Conservation (phyloP, 2,888 invertebrate species). For the Dynastes maya region DNA sequence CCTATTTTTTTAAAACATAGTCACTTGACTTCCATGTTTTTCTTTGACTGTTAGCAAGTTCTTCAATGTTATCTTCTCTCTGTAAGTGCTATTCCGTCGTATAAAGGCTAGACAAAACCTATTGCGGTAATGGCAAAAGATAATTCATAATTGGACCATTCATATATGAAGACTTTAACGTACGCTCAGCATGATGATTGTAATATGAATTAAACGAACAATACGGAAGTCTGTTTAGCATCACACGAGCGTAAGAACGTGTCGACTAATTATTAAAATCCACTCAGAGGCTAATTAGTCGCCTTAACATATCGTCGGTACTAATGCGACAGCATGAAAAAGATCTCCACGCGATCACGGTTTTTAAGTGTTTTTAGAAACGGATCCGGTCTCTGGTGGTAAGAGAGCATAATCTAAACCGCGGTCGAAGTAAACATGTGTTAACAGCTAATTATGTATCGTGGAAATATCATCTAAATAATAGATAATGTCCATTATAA, state of each 20-base stretch:
- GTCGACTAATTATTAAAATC: conserved; percentile 49
- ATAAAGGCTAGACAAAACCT: background rate
- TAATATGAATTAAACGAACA: conserved; percentile 27
- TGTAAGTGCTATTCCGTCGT: background rate
- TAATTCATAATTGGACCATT: background rate
- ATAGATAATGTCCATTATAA: conserved; percentile 49
- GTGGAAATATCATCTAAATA: conserved; percentile 50
- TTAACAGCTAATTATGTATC: conserved; percentile 51
- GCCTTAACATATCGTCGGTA: conserved; percentile 27
- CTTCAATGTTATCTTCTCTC: no score
- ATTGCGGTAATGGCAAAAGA: background rate
- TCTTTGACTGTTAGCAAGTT: no score
- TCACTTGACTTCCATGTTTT: no score
- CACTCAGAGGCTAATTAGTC: conserved; percentile 49
- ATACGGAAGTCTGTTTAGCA: conserved; percentile 48
- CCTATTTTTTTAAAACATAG: no score
- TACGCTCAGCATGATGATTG: background rate
- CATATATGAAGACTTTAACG: background rate
- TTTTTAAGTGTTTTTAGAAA: conserved; percentile 41
- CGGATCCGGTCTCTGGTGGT: conserved; percentile 45
- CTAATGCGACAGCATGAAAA: conserved; percentile 42
- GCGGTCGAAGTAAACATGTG: conserved; percentile 48
- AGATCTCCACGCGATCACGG: conserved; percentile 19
- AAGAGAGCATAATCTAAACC: conserved; percentile 49
- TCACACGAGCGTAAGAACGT: conserved; percentile 43